These are phyloP conservation scores for Sinonovacula constricta DNA, from an alignment of 1,140 invertebrate genomes.

Conservation along the genomic window DNA sequence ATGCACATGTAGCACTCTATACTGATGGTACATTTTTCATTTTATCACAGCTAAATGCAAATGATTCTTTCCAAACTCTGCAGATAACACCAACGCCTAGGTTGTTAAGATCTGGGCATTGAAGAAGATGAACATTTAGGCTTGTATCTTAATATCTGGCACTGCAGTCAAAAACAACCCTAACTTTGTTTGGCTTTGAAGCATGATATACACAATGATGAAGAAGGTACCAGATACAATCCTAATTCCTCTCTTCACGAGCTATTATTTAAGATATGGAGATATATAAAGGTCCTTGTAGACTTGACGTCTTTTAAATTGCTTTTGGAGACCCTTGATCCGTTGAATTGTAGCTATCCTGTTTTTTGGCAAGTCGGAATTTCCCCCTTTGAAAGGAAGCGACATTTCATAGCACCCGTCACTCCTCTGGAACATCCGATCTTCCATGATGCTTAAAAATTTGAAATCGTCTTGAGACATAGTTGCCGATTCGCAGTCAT, in stretches of 20 bases:
- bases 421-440: not conserved
- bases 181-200: slow-evolving; percentile 48
- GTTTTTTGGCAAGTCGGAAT: not conserved
- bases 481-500: not conserved
- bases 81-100: slow-evolving; percentile 52
- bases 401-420: not conserved
- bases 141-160: slow-evolving; percentile 44
- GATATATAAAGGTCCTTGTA: not conserved
- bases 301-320: not conserved
- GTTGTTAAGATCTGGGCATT: slow-evolving; percentile 58
- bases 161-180: slow-evolving; percentile 62
- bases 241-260: not conserved
- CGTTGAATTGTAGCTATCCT: not conserved
- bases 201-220: slow-evolving; percentile 48
- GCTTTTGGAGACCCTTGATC: not conserved
- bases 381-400: not conserved
- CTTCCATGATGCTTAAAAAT: not conserved
- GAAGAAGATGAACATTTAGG: slow-evolving; percentile 64
- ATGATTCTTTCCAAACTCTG: slow-evolving; percentile 52
- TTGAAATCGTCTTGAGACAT: not conserved
- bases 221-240: not conserved
- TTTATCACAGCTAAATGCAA: slow-evolving; percentile 60
- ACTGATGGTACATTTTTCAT: slow-evolving; percentile 24
- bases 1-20: too few relatives aligned
- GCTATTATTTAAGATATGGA: not conserved